Evolutionary conservation across 2,113 vertebrate species (phyloP), one percentile per base, ranked within the genome.

Genomic region (Chaetodon auriga): DNA sequence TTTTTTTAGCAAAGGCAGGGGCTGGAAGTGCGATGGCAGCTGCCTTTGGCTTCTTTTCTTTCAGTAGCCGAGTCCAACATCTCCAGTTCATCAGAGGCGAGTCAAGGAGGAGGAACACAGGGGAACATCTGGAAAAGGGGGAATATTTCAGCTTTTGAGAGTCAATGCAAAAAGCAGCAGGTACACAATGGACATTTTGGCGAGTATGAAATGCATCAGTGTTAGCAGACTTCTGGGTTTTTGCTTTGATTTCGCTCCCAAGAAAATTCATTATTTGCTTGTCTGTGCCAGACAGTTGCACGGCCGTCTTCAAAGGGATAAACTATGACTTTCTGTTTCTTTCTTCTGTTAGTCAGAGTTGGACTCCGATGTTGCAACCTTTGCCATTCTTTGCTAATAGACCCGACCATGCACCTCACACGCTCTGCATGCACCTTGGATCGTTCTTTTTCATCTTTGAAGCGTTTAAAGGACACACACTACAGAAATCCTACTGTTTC

Each of bases 81-180:
- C 91, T 92, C 76, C 79, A 87, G 83, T 87, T 92, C 88, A 89
- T 88, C 83, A 83, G 86, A 92, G 92, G 89, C 79, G 71, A 89
- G 87, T 90, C 21, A 48, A 83, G 85, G 81, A 88, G 87, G 81
- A 90, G 88, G 84, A 86, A 84, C 81, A 83, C 71, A 54, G 78
- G 57, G 76, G 72, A 84, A 92, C 93, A 94, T 94, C 94, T 94
- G 94, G 92, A 93, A 94, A 94, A 93, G 30, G 53, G 73, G 38
- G 62, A 68, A 79, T 68, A 76, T 82, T 83, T 88, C 68, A 71
- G 80, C 82, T 85, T 92, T 84, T 75, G 19, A 91, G 88, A 86
- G 89, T 76, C 85, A 92, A 93, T 94, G 90, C 78, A 92, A 93
- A 95, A 94, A 94, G 86, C 92, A 95, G 93, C 91, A 93, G 90